These are phyloP conservation scores for Crotalus adamanteus DNA, from an alignment of 2,797 vertebrate species.

Conservation along the genomic window DNA sequence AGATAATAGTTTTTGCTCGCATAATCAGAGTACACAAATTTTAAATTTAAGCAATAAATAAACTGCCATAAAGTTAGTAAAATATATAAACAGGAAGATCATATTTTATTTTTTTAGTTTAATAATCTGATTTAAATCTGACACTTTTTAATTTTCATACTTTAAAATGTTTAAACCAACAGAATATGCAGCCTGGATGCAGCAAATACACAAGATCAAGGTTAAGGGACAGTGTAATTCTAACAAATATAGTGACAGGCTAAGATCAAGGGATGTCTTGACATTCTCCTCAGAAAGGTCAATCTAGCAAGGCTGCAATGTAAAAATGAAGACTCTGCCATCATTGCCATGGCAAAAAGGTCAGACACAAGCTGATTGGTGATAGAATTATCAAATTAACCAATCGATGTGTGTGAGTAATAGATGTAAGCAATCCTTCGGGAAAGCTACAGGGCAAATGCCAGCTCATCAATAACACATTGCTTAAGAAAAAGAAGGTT, in stretches of 20 bases:
- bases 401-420: slow-evolving; percentile 89
- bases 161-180: slow-evolving; percentile 56
- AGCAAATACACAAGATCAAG: slow-evolving; percentile 75
- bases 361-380: slow-evolving; percentile 96
- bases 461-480: slow-evolving; percentile 88
- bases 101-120: slow-evolving; percentile 36
- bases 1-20: neutral
- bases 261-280: slow-evolving; percentile 87
- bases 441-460: slow-evolving; percentile 87
- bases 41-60: slow-evolving; percentile 26
- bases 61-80: slow-evolving; percentile 14
- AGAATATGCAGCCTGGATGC: slow-evolving; percentile 49
- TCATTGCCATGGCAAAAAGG: slow-evolving; percentile 94
- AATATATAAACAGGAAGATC: neutral
- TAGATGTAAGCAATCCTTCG: slow-evolving; percentile 80
- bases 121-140: neutral
- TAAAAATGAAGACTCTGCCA: slow-evolving; percentile 89
- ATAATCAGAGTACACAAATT: slow-evolving; percentile 12
- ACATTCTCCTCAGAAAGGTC: slow-evolving; percentile 96
- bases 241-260: slow-evolving; percentile 89
- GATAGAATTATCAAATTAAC: slow-evolving; percentile 98
- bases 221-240: slow-evolving; percentile 83
- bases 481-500: slow-evolving; percentile 70
- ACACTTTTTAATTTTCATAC: slow-evolving; percentile 16
- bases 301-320: slow-evolving; percentile 85